A percentile compares a stretch with the other conserved stretches of the same genome.
These are phyloP conservation scores for Macrophya alboannulata DNA, from an alignment of 2,888 invertebrate genomes.

Conservation along the genomic window DNA sequence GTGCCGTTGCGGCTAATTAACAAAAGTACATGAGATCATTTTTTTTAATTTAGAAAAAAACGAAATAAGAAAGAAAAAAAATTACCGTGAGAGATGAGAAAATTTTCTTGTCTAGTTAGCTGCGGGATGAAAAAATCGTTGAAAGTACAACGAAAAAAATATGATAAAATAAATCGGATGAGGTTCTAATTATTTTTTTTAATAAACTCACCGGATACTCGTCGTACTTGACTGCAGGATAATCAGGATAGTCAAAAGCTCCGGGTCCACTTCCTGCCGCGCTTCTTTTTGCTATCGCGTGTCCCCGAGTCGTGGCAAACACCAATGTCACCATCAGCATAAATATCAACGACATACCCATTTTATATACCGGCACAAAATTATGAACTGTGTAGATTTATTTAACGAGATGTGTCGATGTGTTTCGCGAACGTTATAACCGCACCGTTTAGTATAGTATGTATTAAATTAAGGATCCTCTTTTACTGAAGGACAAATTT, in stretches of 20 bases:
- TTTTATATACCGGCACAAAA: slow-evolving; percentile 40
- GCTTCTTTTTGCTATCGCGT: slow-evolving; percentile 61
- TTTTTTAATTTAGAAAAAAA: neutral
- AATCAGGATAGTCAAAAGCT: slow-evolving; percentile 65
- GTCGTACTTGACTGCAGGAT: slow-evolving; percentile 61
- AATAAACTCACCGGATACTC: slow-evolving; percentile 64
- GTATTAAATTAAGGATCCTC: neutral
- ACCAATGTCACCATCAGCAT: slow-evolving; percentile 61
- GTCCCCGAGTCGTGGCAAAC: slow-evolving; percentile 59
- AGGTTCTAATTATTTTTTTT: neutral
- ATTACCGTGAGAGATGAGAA: neutral
- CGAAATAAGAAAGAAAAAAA: neutral
- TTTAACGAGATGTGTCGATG: slow-evolving; percentile 17
- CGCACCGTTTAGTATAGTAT: slow-evolving; percentile 7
- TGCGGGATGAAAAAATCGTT: neutral
- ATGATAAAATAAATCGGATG: neutral
- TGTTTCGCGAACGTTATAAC: neutral
- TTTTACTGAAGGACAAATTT: neutral
- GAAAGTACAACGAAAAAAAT: neutral
- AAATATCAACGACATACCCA: slow-evolving; percentile 61
- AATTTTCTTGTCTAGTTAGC: neutral
- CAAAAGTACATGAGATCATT: neutral
- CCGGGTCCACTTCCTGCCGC: slow-evolving; percentile 60
- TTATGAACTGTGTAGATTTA: neutral
- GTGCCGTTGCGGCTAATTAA: neutral